Evolutionary conservation across 2,888 invertebrate species (phyloP).

Genomic region (Conops quadrifasciatus): DNA sequence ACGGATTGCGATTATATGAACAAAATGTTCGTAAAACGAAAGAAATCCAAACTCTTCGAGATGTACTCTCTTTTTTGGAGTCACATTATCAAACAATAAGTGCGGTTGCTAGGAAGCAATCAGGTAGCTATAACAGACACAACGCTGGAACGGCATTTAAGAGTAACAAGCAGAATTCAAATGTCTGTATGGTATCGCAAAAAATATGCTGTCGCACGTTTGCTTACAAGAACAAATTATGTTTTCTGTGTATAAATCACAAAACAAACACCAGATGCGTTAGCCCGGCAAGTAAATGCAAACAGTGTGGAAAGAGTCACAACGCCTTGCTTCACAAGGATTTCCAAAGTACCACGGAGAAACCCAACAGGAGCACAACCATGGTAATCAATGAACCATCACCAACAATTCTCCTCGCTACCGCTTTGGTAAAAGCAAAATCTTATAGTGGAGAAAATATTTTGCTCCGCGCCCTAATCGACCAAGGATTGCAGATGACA

Average conservation of each 20-base stretch:
- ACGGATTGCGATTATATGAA: too few species aligned
- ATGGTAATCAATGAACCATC: too few species aligned
- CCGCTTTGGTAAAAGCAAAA: constrained; percentile 5
- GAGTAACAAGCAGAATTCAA: not conserved
- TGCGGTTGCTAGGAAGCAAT: not conserved
- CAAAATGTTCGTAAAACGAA: constrained; percentile 1
- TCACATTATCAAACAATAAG: constrained; percentile 4
- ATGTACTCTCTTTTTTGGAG: not conserved
- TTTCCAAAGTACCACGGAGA: too few species aligned
- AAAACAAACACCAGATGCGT: not conserved
- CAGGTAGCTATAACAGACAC: not conserved
- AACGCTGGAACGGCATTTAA: not conserved
- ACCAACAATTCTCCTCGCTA: constrained; percentile 3
- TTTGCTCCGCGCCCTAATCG: constrained; percentile 21
- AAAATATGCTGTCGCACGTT: not conserved
- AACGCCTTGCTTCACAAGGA: constrained; percentile 8
- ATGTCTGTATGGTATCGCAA: not conserved
- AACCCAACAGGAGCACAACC: too few species aligned
- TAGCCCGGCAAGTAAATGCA: not conserved
- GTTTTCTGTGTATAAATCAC: constrained; percentile 1
- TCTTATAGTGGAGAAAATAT: constrained; percentile 20
- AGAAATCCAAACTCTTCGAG: not conserved
- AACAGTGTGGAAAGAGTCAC: constrained; percentile 15
- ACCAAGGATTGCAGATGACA: constrained; percentile 30
- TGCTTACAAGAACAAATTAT: not conserved